Conservation (phyloP, 2,888 invertebrate species). For the Ophraella communa region DNA sequence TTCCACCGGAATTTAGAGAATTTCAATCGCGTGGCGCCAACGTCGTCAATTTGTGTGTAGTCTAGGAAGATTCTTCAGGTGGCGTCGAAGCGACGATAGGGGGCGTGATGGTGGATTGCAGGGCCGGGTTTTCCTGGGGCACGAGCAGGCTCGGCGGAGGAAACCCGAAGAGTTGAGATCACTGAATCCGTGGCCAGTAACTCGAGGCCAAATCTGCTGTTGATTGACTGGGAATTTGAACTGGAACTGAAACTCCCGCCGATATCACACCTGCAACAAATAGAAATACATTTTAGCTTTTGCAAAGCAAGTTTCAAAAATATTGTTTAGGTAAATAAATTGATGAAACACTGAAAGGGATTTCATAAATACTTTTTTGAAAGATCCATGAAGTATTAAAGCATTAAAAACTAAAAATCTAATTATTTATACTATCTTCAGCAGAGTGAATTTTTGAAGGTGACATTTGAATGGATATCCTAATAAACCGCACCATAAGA, state of each 20-base stretch:
- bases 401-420: too few relatives aligned
- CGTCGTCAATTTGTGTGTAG: constrained; percentile 5
- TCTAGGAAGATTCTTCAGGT: constrained; percentile 49
- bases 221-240: constrained; percentile 85
- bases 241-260: constrained; percentile 89
- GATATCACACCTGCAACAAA: constrained; percentile 83
- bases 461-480: too few relatives aligned
- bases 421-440: too few relatives aligned
- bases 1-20: background rate
- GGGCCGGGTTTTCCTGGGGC: constrained; percentile 69
- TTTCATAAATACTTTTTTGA: too few relatives aligned
- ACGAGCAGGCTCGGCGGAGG: constrained; percentile 76
- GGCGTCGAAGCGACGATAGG: constrained; percentile 53
- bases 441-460: too few relatives aligned
- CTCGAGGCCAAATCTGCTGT: constrained; percentile 73
- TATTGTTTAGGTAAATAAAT: too few relatives aligned
- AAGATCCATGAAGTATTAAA: too few relatives aligned
- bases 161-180: constrained; percentile 91
- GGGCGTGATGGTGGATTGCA: constrained; percentile 65
- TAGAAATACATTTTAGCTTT: background rate
- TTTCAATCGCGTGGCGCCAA: background rate
- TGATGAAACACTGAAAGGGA: too few relatives aligned
- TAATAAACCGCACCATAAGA: too few relatives aligned
- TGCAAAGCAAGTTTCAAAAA: too few relatives aligned
- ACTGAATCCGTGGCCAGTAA: constrained; percentile 92